Conservation (phyloP, 2,797 vertebrate genomes). For the Avahi laniger region DNA sequence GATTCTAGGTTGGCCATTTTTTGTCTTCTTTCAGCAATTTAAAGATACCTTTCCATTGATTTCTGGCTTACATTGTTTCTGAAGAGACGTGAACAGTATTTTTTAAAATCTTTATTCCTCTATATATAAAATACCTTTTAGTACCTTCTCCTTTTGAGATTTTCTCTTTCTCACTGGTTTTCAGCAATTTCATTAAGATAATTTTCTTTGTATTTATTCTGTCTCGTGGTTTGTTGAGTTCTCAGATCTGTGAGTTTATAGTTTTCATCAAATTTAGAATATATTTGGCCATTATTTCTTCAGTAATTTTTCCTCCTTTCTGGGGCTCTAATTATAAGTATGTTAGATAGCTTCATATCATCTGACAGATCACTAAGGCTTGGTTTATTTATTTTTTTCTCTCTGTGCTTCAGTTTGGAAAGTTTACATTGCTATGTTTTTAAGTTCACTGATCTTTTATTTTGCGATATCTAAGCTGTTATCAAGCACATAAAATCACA, state of each 20-base stretch:
- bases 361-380: not conserved
- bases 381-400: not conserved
- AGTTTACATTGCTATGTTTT: not conserved
- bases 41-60: not conserved
- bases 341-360: not conserved
- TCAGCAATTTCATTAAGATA: not conserved
- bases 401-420: not conserved
- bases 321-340: not conserved
- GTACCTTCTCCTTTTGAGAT: not conserved
- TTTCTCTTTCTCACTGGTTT: not conserved
- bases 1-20: not conserved
- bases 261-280: conserved; percentile 30
- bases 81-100: not conserved
- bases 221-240: not conserved
- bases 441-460: not conserved
- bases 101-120: not conserved
- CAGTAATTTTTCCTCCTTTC: not conserved
- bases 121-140: not conserved
- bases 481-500: not conserved
- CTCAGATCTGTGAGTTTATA: not conserved
- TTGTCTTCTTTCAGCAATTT: not conserved
- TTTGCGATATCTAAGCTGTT: not conserved
- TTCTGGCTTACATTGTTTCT: not conserved
- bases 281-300: not conserved
- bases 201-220: conserved; percentile 6